Conservation (phyloP, 2,113 vertebrate genomes). For the Ceuthmochares aereus region DNA sequence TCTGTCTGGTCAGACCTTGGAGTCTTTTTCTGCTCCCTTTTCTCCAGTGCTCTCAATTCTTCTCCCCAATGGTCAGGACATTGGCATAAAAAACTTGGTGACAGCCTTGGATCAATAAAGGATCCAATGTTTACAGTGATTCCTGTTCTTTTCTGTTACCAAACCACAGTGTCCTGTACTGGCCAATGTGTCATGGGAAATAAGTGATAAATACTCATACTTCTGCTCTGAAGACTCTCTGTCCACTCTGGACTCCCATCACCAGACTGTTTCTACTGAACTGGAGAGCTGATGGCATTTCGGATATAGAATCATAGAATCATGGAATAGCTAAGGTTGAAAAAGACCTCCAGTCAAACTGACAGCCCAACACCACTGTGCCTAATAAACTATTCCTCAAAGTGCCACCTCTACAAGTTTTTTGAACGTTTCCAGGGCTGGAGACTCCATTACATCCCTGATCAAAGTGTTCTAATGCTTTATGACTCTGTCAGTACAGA, state of each 20-base stretch:
- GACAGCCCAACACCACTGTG: too few species aligned
- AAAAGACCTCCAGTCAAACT: too few species aligned
- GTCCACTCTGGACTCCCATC: neutral
- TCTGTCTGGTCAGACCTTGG: neutral
- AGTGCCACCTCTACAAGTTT: too few species aligned
- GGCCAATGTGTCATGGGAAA: neutral
- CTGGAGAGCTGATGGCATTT: neutral
- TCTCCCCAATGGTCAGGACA: accelerated
- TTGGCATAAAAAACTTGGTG: neutral
- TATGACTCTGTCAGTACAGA: too few species aligned
- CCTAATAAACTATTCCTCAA: too few species aligned
- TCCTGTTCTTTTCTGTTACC: neutral
- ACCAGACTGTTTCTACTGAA: neutral
- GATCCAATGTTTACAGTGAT: neutral
- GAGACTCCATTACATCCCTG: too few species aligned
- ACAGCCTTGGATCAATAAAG: neutral
- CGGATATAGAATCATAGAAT: too few species aligned
- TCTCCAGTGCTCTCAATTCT: neutral
- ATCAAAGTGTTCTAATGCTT: too few species aligned
- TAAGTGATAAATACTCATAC: accelerated
- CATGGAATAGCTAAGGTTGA: too few species aligned
- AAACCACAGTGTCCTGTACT: neutral
- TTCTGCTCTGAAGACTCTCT: neutral
- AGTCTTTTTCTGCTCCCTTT: neutral
- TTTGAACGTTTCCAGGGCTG: too few species aligned